phyloP scores from a whole-genome alignment of 2,888 invertebrate genomes.

The Drosophila monieri region DNA sequence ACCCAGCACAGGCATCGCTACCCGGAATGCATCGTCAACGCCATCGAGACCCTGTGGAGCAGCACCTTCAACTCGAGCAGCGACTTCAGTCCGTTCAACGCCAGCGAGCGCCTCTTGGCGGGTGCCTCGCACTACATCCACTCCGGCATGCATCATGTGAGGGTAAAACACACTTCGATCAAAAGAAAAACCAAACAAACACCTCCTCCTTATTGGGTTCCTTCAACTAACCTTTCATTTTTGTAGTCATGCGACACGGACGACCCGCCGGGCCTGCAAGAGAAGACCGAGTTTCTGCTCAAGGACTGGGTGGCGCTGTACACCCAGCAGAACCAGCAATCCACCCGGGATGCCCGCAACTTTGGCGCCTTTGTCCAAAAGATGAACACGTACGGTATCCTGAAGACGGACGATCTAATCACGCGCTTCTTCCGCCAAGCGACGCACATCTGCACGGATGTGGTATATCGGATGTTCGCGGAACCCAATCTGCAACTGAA shows the following conservation, averaged over 20 bases:
- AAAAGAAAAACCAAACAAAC: background rate
- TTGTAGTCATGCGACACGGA: slow-evolving; percentile 91
- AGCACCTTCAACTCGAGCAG: slow-evolving; percentile 84
- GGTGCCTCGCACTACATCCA: slow-evolving; percentile 96
- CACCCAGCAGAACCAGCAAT: slow-evolving; percentile 87
- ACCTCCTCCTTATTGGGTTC: background rate
- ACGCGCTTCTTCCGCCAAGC: slow-evolving; percentile 98
- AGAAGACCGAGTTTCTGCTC: slow-evolving; percentile 96
- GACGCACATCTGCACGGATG: slow-evolving; percentile 97
- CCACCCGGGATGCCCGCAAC: slow-evolving; percentile 92
- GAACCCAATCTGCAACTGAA: slow-evolving; percentile 89
- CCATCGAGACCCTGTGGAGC: slow-evolving; percentile 91
- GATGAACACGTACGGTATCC: slow-evolving; percentile 97
- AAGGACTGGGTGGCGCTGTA: slow-evolving; percentile 98
- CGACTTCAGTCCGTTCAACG: slow-evolving; percentile 76
- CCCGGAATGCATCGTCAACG: slow-evolving; percentile 92
- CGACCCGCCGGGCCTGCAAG: slow-evolving; percentile 96
- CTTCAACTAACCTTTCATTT: background rate
- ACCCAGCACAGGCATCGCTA: slow-evolving; percentile 90
- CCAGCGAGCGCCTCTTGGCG: slow-evolving; percentile 90
- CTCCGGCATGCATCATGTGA: slow-evolving; percentile 93
- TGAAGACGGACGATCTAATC: slow-evolving; percentile 98
- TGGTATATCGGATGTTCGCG: slow-evolving; percentile 92
- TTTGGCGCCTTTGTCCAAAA: slow-evolving; percentile 97
- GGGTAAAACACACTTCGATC: slow-evolving; percentile 85